Conservation (phyloP, 2,797 vertebrate species). For the Gymnothorax javanicus region DNA sequence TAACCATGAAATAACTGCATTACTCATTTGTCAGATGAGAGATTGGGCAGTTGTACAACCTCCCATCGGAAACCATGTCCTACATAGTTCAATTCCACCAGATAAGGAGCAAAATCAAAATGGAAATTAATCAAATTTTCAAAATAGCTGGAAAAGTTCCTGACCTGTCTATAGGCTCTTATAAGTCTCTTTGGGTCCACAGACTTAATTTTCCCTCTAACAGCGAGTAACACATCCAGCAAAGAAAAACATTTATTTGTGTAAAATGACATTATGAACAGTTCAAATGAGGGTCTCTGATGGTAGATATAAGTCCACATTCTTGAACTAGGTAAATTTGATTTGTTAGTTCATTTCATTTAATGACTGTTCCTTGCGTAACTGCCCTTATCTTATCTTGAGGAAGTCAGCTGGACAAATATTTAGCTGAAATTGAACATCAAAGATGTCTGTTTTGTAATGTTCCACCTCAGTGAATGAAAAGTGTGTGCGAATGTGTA, state of each 20-base stretch:
- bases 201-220: background rate
- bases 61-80: constrained; percentile 73
- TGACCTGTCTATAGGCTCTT: background rate
- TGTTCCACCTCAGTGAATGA: background rate
- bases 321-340: constrained; percentile 27
- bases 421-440: background rate
- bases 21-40: no score
- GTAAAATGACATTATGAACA: background rate
- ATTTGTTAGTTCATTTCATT: background rate
- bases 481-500: background rate
- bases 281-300: background rate
- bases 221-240: background rate
- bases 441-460: background rate
- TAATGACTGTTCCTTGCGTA: background rate
- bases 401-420: background rate
- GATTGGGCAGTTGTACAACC: no score
- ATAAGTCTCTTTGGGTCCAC: background rate
- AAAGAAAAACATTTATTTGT: background rate
- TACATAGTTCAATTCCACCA: constrained; percentile 77
- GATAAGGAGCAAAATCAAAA: constrained; percentile 78
- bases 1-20: no score
- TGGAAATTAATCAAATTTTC: constrained; percentile 68
- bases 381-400: background rate
- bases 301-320: background rate
- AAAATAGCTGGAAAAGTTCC: constrained; percentile 15